Percentiles rank a stretch among this genome's conserved stretches.
Evolutionary conservation across 2,113 vertebrate species (phyloP).

Genomic region (Athene cunicularia): DNA sequence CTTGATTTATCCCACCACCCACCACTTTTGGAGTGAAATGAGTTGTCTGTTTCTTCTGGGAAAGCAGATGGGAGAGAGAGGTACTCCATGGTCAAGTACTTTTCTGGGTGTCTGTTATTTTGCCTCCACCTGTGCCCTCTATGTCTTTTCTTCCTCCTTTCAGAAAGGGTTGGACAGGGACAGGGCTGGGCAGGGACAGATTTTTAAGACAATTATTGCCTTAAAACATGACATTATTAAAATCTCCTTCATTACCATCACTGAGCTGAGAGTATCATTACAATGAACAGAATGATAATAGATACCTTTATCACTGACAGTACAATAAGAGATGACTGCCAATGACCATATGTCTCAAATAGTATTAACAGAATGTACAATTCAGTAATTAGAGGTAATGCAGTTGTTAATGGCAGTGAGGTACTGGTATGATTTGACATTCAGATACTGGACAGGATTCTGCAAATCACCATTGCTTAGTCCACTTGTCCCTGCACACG

Average conservation of each 20-base stretch:
- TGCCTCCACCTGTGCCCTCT: neutral
- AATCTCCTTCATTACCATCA: neutral
- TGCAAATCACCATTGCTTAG: neutral
- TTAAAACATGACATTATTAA: slow-evolving; percentile 15
- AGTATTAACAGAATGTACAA: neutral
- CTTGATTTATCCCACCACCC: neutral
- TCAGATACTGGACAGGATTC: neutral
- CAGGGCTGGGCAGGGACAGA: neutral
- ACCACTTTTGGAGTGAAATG: neutral
- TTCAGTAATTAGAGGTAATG: neutral
- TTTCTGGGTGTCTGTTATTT: neutral
- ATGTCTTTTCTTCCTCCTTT: neutral
- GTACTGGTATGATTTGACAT: neutral
- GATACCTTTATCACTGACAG: neutral
- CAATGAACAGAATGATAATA: neutral
- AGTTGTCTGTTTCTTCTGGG: neutral
- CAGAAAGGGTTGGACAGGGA: neutral
- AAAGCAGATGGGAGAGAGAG: neutral
- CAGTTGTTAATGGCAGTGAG: neutral
- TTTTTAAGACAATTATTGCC: neutral
- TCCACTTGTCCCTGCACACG: neutral
- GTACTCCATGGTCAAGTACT: neutral
- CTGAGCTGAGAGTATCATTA: neutral
- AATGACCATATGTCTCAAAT: neutral
- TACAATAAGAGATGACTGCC: neutral